These are phyloP conservation scores for Callocephalon fimbriatum DNA, from an alignment of 2,113 vertebrate genomes.

Conservation along the genomic window DNA sequence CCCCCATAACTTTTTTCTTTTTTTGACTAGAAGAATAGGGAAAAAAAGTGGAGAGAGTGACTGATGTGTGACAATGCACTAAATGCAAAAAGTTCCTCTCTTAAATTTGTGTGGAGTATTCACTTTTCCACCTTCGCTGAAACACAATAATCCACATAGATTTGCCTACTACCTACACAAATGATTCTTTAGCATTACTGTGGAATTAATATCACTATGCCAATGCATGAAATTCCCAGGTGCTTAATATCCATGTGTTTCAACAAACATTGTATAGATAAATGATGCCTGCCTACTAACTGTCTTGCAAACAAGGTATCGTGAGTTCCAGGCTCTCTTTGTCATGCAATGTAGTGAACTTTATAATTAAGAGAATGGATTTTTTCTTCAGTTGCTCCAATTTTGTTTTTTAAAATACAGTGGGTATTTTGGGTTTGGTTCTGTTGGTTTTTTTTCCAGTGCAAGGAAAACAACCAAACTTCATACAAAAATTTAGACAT, in stretches of 20 bases:
- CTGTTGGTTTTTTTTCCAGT: neutral
- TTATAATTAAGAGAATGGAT: neutral
- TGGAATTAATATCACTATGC: neutral
- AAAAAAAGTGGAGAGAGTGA: neutral
- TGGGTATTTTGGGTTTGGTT: neutral
- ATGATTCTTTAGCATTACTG: neutral
- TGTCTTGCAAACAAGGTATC: neutral
- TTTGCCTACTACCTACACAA: neutral
- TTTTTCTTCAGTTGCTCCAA: neutral
- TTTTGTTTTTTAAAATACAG: neutral
- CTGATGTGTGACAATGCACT: neutral
- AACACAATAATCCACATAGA: neutral
- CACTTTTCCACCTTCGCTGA: neutral
- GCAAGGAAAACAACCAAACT: slow-evolving; percentile 37
- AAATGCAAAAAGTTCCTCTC: neutral
- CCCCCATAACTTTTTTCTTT: neutral
- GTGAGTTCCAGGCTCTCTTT: neutral
- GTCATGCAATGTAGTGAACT: neutral
- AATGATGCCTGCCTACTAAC: neutral
- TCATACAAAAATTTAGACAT: slow-evolving; percentile 45
- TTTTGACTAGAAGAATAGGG: neutral
- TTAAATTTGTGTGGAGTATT: neutral
- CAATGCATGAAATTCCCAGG: neutral
- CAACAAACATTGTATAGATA: neutral
- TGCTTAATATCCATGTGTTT: neutral